A percentile compares a stretch with the other conserved stretches of the same genome.
phyloP scores from a whole-genome alignment of 1,140 invertebrate genomes.

The Gonioctena quinquepunctata region DNA sequence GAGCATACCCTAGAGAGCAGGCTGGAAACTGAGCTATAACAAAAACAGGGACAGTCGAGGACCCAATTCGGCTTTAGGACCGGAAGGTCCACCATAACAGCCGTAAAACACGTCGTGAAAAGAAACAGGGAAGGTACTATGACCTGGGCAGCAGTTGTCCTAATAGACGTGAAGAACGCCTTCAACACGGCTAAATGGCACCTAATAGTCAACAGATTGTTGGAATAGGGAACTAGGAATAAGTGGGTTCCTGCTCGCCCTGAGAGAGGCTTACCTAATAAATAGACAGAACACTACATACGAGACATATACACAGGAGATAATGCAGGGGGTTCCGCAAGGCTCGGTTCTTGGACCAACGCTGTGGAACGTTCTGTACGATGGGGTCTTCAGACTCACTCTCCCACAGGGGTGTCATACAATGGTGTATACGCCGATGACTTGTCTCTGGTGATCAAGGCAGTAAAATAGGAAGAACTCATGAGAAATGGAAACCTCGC shows the following conservation, averaged over 20 bases:
- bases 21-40: conserved; percentile 21
- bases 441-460: too few species aligned
- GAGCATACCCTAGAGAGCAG: conserved; percentile 28
- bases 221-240: too few species aligned
- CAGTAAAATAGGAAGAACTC: neutral
- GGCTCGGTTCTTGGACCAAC: too few species aligned
- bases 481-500: conserved; percentile 3
- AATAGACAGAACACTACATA: conserved; percentile 1
- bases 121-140: too few species aligned
- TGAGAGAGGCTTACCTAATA: too few species aligned
- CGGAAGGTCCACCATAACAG: conserved; percentile 32
- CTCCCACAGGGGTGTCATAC: conserved; percentile 25
- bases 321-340: too few species aligned
- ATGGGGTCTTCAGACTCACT: too few species aligned
- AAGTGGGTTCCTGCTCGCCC: neutral
- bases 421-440: conserved; percentile 46
- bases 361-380: too few species aligned
- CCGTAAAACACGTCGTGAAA: conserved; percentile 37
- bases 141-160: too few species aligned
- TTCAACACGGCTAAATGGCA: too few species aligned
- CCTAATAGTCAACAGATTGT: too few species aligned
- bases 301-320: conserved; percentile 23
- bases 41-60: conserved; percentile 13
- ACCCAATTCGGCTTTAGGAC: conserved; percentile 35
- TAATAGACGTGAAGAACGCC: too few species aligned